Base-by-base conservation (phyloP, 2,888 invertebrate genomes). In the Drosophila diplacantha region DNA sequence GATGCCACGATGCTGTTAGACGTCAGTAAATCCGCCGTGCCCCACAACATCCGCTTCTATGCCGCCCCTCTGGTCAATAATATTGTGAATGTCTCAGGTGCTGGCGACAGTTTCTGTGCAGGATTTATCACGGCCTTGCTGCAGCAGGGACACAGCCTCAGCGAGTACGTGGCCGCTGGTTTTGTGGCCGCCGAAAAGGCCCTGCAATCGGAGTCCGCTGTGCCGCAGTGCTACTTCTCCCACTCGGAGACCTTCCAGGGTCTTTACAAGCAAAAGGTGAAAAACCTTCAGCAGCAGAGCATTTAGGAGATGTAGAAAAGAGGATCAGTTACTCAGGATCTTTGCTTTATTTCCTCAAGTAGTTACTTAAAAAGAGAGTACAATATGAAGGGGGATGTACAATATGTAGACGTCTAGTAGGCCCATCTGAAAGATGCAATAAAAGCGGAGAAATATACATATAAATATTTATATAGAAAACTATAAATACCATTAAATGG, bases 41-140 rank as follows among this genome's bases (percentile, higher is more conserved):
- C 37, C 59, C 85, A 58, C 49, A 53, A 16, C 6, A 59, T 68
- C 0, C 68, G 79, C 9, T 86, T 80, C 52, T 86, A 79, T 59
- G 58, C 71, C 1, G 86, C 86, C 2, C 80, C 80, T 2, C 52
- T 55, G 51, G 70, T 86, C 2, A 29, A 60, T 2, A 77, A 89
- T 51, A 86, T 94, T 14, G 90, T 91, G 51, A 95, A 92, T 89
- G 94, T 94, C 0, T 94, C 94, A n/a, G 95, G 95, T 5, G 94
- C 95, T 20, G 95, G 95, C 2, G 95, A 95, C 83, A 94, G 94
- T 85, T 92, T 93, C 78, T 90, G 91, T 4, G 91, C 92, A 82
- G 94, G 94, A 2, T 92, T 93, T 75, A 92, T 94, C 57, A 87
- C 91, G 22, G 93, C 92, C 1, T 88, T 93, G 81, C 85, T 94